phyloP scores from a whole-genome alignment of 23 tunicate species.

The Ascidia mentula region DNA sequence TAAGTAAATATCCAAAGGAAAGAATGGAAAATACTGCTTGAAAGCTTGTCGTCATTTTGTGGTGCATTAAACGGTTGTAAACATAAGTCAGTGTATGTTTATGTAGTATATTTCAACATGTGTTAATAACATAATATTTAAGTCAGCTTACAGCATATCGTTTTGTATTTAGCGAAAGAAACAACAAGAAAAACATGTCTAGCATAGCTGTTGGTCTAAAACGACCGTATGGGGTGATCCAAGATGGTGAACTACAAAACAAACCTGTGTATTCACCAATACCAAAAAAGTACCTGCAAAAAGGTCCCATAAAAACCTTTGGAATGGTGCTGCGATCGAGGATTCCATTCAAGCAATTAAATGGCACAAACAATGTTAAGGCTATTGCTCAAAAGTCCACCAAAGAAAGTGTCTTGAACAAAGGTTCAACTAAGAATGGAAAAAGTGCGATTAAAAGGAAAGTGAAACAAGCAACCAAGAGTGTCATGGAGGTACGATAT shows the following conservation, averaged over 20 bases:
- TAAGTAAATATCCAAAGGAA: too few relatives aligned
- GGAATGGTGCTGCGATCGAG: background rate
- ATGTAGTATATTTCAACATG: too few relatives aligned
- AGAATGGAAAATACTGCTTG: too few relatives aligned
- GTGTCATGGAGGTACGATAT: background rate
- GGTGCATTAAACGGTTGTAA: too few relatives aligned
- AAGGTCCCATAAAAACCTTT: background rate
- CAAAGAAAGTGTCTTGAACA: background rate
- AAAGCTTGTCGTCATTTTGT: too few relatives aligned
- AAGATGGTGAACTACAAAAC: background rate
- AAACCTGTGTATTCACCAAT: background rate
- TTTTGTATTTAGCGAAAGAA: too few relatives aligned
- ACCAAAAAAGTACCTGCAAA: background rate
- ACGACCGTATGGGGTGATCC: background rate
- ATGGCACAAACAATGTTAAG: background rate
- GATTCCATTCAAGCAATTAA: background rate
- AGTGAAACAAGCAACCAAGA: background rate
- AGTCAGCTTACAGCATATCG: too few relatives aligned
- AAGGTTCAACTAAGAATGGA: background rate
- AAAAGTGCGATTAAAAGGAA: background rate
- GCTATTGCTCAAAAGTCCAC: background rate
- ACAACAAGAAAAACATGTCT: too few relatives aligned
- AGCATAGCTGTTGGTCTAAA: background rate
- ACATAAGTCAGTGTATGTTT: too few relatives aligned
- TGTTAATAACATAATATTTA: too few relatives aligned